These are phyloP conservation scores for Trachymyrmex septentrionalis DNA, from an alignment of 1,140 invertebrate species.

Conservation along the genomic window DNA sequence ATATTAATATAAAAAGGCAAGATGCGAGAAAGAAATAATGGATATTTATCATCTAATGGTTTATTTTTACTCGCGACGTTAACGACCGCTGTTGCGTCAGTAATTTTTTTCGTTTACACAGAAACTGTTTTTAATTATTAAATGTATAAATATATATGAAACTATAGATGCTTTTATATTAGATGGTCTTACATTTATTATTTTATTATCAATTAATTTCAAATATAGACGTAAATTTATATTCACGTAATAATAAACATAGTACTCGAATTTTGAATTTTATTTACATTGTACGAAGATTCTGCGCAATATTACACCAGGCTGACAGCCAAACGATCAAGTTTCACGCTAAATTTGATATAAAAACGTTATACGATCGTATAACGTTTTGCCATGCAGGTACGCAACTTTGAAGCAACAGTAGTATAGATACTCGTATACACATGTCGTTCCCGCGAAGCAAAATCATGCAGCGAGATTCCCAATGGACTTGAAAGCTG, in stretches of 20 bases:
- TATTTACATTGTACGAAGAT: background rate
- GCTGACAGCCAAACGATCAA: background rate
- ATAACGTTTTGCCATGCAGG: slow-evolving; percentile 24
- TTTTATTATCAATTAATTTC: background rate
- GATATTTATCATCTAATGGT: background rate
- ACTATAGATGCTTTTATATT: too few species aligned
- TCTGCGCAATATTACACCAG: background rate
- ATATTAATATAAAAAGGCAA: background rate
- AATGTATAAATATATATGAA: too few species aligned
- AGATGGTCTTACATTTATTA: background rate
- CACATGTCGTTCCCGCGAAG: slow-evolving; percentile 71
- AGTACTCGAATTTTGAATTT: background rate
- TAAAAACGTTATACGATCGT: background rate
- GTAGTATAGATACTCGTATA: slow-evolving; percentile 68
- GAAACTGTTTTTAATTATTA: background rate
- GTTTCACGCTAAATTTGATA: background rate
- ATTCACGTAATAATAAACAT: background rate
- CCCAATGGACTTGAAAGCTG: slow-evolving; percentile 84
- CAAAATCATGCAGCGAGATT: slow-evolving; percentile 76
- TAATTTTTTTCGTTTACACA: background rate
- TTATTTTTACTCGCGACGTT: background rate
- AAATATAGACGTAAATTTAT: background rate
- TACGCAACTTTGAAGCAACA: slow-evolving; percentile 56
- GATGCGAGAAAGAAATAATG: background rate
- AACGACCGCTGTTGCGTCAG: background rate